Percentiles rank a stretch among this genome's conserved stretches.
phyloP scores from a whole-genome alignment of 2,797 vertebrate species.

The Hippopotamyrus pictus region DNA sequence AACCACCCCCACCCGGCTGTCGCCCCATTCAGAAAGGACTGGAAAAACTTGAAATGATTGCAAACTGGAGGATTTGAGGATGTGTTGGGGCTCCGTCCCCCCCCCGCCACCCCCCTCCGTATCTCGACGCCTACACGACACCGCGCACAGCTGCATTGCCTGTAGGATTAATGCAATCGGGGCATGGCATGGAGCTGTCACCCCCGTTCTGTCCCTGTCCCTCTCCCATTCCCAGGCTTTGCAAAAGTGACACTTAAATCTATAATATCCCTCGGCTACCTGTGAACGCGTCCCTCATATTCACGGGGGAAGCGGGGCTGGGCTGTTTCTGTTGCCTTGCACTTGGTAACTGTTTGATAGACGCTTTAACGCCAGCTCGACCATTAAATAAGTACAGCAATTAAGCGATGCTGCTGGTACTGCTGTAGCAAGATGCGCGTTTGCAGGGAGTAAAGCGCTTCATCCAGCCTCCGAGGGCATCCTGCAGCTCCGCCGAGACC shows the following conservation, averaged over 20 bases:
- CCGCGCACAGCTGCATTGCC: conserved; percentile 95
- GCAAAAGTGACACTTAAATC: background rate
- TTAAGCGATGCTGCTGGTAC: background rate
- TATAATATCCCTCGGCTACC: conserved; percentile 15
- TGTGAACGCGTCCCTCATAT: background rate
- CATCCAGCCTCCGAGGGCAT: background rate
- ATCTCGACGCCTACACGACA: conserved; percentile 81
- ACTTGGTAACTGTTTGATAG: conserved; percentile 13
- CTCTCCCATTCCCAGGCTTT: background rate
- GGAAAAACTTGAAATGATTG: conserved; percentile 12
- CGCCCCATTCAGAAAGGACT: background rate
- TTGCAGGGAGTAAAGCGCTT: background rate
- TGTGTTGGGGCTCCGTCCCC: conserved; percentile 19
- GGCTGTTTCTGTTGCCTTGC: background rate
- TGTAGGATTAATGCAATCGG: conserved; percentile 85
- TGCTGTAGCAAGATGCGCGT: background rate
- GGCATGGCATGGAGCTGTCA: conserved; percentile 58
- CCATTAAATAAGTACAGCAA: background rate
- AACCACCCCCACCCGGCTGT: conserved; percentile 19
- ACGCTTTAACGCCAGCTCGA: background rate
- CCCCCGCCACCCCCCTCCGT: conserved; percentile 53
- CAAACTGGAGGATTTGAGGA: conserved; percentile 17
- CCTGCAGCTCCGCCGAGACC: background rate
- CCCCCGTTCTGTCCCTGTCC: conserved; percentile 25
- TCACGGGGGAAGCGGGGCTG: background rate